phyloP scores from a whole-genome alignment of 2,797 vertebrate species.

The Macrochelys suwanniensis region DNA sequence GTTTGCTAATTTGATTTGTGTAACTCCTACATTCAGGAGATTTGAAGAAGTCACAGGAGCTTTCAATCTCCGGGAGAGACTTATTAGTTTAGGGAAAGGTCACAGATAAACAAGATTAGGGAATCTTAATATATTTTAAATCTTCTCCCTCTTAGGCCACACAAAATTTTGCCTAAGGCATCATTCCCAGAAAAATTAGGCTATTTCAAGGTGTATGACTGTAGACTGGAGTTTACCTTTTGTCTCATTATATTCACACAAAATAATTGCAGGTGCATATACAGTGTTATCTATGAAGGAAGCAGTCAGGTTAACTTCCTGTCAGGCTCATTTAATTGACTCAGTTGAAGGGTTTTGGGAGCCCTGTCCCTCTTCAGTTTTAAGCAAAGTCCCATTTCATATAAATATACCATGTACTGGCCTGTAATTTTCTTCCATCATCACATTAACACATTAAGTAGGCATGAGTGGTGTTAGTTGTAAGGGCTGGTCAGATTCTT shows the following conservation, averaged over 20 bases:
- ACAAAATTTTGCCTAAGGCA: background rate
- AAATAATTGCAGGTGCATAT: background rate
- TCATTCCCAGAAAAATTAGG: background rate
- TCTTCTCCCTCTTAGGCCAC: background rate
- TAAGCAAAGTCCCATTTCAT: background rate
- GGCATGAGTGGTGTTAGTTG: background rate
- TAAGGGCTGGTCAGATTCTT: background rate
- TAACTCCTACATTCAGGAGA: background rate
- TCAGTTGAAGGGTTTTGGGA: background rate
- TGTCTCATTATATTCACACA: background rate
- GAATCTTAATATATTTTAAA: background rate
- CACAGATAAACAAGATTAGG: background rate
- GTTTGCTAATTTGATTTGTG: background rate
- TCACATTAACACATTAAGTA: background rate
- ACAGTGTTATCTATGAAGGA: background rate
- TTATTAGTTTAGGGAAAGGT: background rate
- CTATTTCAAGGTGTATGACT: background rate
- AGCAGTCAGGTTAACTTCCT: background rate
- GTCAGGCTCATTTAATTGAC: background rate
- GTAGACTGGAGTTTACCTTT: background rate
- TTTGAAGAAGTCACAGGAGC: background rate
- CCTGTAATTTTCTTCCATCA: conserved; percentile 8
- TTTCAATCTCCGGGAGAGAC: background rate
- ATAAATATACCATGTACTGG: background rate
- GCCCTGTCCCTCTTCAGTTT: background rate